phyloP scores from a whole-genome alignment of 2,888 invertebrate genomes.

The Ophion ventricosus region DNA sequence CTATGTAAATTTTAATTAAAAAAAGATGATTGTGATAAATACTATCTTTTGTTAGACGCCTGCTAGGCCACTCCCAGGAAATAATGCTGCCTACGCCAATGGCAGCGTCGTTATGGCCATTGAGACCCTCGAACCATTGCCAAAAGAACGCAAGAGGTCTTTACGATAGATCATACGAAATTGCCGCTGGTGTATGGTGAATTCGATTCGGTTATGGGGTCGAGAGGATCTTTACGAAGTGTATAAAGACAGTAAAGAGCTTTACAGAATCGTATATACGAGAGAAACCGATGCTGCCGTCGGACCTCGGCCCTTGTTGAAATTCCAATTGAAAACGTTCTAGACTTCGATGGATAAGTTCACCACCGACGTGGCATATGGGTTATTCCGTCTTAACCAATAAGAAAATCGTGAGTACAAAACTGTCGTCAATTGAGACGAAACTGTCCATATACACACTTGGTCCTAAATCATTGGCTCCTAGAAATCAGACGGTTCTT shows the following conservation, averaged over 20 bases:
- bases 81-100: no score
- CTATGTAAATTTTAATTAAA: no score
- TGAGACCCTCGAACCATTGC: conserved; percentile 19
- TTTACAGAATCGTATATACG: conserved; percentile 3
- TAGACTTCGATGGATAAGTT: not conserved
- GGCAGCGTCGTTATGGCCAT: conserved; percentile 30
- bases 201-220: conserved; percentile 36
- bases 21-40: no score
- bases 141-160: conserved; percentile 9
- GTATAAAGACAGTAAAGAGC: not conserved
- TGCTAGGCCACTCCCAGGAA: no score
- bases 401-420: not conserved
- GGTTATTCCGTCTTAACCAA: not conserved
- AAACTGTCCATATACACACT: not conserved
- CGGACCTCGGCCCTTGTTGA: not conserved
- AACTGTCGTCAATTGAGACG: not conserved
- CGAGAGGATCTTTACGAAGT: conserved; percentile 15
- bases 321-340: conserved; percentile 16
- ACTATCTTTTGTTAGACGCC: no score
- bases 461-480: not conserved
- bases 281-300: not conserved
- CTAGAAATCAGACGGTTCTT: not conserved
- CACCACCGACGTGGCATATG: not conserved
- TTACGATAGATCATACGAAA: conserved; percentile 29
- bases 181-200: conserved; percentile 16